A percentile compares a stretch with the other conserved stretches of the same genome.
Evolutionary conservation across 2,113 vertebrate species (phyloP).

Genomic region (Cyprinus carpio): DNA sequence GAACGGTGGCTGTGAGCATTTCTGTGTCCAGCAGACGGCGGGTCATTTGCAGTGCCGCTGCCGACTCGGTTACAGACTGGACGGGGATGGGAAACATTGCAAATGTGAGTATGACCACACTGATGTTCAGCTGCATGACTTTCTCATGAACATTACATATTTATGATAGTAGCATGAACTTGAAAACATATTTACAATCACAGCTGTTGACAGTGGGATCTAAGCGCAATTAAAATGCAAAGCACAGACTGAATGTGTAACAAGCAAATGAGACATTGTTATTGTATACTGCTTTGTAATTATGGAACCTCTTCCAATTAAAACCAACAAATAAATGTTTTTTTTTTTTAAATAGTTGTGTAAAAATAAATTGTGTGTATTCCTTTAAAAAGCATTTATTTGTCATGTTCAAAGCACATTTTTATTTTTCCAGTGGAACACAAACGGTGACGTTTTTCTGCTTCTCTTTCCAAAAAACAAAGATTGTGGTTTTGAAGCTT

Average conservation of each 20-base stretch:
- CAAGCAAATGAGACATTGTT: not conserved
- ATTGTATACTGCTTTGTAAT: not conserved
- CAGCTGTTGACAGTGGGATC: not conserved
- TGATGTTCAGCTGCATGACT: not conserved
- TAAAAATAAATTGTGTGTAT: no score
- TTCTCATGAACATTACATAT: not conserved
- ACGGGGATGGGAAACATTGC: slow-evolving; percentile 83
- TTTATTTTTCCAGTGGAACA: no score
- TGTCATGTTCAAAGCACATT: no score
- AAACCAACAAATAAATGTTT: no score
- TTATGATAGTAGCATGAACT: not conserved
- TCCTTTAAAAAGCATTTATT: no score
- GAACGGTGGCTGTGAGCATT: slow-evolving; percentile 91
- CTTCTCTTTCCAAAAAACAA: no score
- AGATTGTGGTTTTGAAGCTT: no score
- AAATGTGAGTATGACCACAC: slow-evolving; percentile 68
- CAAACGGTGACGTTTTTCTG: no score
- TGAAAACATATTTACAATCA: not conserved
- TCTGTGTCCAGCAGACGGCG: slow-evolving; percentile 82
- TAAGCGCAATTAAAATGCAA: not conserved
- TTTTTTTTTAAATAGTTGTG: not conserved
- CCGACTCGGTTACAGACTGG: slow-evolving; percentile 76
- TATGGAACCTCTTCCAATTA: not conserved
- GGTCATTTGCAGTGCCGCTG: slow-evolving; percentile 85
- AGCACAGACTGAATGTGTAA: not conserved